Evolutionary conservation across 1,140 invertebrate species (phyloP).

Genomic region (Zaprionus lachaisei): DNA sequence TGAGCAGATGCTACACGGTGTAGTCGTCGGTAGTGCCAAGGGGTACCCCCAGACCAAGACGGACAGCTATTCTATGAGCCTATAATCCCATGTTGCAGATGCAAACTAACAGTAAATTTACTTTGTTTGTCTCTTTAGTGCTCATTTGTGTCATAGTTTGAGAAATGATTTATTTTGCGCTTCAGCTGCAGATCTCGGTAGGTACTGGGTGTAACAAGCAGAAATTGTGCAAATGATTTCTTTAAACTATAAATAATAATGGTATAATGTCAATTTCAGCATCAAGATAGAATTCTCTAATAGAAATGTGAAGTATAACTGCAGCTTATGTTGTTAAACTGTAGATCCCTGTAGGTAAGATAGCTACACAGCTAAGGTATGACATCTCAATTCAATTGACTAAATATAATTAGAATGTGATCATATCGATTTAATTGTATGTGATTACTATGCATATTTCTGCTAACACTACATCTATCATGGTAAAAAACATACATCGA

Average conservation of each 20-base stretch:
- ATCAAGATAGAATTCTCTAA: not conserved
- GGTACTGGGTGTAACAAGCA: not conserved
- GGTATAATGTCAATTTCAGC: not conserved
- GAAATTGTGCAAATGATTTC: not conserved
- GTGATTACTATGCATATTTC: not conserved
- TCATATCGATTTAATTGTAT: not conserved
- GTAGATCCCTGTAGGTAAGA: not conserved
- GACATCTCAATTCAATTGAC: not conserved
- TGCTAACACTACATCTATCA: not conserved
- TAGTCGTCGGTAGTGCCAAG: not conserved
- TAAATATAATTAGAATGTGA: not conserved
- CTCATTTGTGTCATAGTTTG: constrained; percentile 5
- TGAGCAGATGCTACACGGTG: constrained; percentile 11
- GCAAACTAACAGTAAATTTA: not conserved
- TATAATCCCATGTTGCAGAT: constrained; percentile 1
- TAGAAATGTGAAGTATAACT: not conserved
- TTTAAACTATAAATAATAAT: not conserved
- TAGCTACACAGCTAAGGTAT: not conserved
- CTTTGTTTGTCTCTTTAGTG: not conserved
- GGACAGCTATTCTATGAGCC: not conserved
- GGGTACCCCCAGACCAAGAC: not conserved
- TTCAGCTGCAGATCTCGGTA: not conserved
- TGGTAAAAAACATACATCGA: not conserved
- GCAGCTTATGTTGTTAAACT: not conserved
- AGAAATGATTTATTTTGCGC: not conserved